A percentile compares a stretch with the other conserved stretches of the same genome.
These are phyloP conservation scores for Leiothrix lutea DNA, from an alignment of 2,113 vertebrate species.

Conservation along the genomic window DNA sequence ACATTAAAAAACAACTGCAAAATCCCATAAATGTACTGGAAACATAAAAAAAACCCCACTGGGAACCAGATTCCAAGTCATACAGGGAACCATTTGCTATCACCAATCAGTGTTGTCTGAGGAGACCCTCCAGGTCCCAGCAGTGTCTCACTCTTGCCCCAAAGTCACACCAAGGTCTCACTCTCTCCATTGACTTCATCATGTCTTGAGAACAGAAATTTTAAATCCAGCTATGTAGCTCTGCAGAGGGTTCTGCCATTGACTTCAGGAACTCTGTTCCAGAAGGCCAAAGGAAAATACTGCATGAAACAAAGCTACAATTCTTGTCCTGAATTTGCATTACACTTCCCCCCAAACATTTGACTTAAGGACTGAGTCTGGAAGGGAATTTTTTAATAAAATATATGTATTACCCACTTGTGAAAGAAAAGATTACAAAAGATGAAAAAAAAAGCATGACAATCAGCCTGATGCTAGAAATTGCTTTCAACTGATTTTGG, in stretches of 20 bases:
- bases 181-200: neutral
- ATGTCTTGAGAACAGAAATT: neutral
- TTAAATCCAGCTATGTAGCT: neutral
- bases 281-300: neutral
- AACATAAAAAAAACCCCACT: fast-evolving
- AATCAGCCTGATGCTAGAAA: neutral
- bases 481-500: neutral
- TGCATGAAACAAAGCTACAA: neutral
- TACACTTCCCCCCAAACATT: neutral
- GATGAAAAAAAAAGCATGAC: neutral
- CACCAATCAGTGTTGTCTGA: neutral
- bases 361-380: neutral
- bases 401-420: neutral
- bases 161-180: neutral
- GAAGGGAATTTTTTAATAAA: neutral
- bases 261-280: neutral
- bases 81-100: neutral
- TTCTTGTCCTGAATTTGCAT: neutral
- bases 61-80: neutral
- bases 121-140: neutral
- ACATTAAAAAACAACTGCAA: neutral
- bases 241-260: neutral
- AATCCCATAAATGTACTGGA: neutral
- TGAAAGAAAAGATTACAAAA: neutral
- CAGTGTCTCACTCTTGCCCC: neutral